A percentile compares a stretch with the other conserved stretches of the same genome.
phyloP scores from a whole-genome alignment of 1,140 invertebrate genomes.

The Cherax quadricarinatus region DNA sequence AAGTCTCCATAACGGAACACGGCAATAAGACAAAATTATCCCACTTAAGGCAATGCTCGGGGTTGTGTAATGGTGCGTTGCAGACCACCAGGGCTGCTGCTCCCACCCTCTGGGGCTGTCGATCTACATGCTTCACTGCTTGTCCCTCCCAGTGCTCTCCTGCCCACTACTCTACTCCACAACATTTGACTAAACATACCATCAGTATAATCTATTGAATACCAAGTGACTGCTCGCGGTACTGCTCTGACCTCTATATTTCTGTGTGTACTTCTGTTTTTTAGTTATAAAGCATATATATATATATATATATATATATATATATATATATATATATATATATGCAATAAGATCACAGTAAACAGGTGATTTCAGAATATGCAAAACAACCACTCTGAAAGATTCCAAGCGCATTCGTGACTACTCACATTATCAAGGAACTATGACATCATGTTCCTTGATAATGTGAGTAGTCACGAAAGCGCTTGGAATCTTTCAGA shows the following conservation, averaged over 20 bases:
- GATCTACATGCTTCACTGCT: too few relatives aligned
- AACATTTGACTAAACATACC: conserved; percentile 3
- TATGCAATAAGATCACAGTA: too few relatives aligned
- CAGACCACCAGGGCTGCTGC: background rate
- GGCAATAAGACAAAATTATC: background rate
- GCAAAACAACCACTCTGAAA: too few relatives aligned
- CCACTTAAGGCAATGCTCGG: background rate
- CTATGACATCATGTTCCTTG: too few relatives aligned
- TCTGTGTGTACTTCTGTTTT: background rate
- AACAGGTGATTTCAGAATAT: too few relatives aligned
- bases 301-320: background rate
- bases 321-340: background rate
- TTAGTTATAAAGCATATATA: too few relatives aligned
- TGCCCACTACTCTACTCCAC: background rate
- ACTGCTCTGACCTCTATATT: background rate
- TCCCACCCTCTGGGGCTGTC: too few relatives aligned
- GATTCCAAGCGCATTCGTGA: too few relatives aligned
- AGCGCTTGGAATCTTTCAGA: too few relatives aligned
- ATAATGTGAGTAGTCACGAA: too few relatives aligned
- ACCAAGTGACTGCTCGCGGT: background rate
- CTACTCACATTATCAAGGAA: too few relatives aligned
- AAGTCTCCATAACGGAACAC: background rate
- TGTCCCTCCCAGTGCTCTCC: background rate
- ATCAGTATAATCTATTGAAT: background rate
- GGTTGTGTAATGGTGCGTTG: background rate